Conservation (phyloP, 2,888 invertebrate genomes). For the Heliothis peltigera region DNA sequence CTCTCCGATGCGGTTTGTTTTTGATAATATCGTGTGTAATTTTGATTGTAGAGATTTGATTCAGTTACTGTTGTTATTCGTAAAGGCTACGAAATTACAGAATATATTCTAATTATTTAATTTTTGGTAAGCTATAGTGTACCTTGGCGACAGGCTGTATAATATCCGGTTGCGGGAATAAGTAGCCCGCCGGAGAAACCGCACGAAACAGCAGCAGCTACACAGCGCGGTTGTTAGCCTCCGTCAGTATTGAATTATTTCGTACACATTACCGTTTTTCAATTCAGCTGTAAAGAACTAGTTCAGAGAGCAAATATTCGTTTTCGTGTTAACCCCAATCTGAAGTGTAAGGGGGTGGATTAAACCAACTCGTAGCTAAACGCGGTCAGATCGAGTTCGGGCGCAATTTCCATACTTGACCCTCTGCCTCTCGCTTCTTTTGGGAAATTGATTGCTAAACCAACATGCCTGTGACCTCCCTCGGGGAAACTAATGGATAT, state of each 20-base stretch:
- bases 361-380: conserved; percentile 2
- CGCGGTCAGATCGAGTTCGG: conserved; percentile 11
- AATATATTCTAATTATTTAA: too few relatives aligned
- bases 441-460: conserved; percentile 36
- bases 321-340: background rate
- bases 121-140: too few relatives aligned
- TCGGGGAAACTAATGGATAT: background rate
- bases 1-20: conserved; percentile 48
- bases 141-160: too few relatives aligned
- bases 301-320: conserved; percentile 19
- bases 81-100: too few relatives aligned
- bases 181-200: too few relatives aligned
- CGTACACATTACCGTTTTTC: background rate
- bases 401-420: conserved; percentile 26
- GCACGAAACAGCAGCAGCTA: too few relatives aligned
- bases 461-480: conserved; percentile 18
- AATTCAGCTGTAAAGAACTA: background rate
- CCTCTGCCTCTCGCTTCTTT: conserved; percentile 20
- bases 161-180: too few relatives aligned
- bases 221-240: background rate
- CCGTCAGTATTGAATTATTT: background rate
- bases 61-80: background rate
- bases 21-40: conserved; percentile 29
- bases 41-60: conserved; percentile 22
- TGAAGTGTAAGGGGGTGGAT: background rate